phyloP scores from a whole-genome alignment of 2,888 invertebrate genomes.

The Augiades crinisus region DNA sequence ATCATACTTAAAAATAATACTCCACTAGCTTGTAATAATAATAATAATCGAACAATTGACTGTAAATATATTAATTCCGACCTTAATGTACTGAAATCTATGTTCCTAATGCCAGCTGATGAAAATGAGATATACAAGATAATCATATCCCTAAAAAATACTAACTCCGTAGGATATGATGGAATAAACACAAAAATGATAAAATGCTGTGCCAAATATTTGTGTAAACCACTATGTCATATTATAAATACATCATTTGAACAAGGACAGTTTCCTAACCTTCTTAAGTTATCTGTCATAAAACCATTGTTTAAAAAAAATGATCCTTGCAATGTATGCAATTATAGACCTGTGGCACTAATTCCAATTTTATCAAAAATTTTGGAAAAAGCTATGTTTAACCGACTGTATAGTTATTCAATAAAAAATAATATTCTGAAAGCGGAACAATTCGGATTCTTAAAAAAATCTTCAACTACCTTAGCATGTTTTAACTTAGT shows the following conservation, averaged over 20 bases:
- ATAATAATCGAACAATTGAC: too few species aligned
- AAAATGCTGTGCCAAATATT: neutral
- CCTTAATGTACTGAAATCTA: neutral
- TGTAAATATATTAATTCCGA: neutral
- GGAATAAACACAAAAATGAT: constrained; percentile 4
- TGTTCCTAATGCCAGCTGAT: neutral
- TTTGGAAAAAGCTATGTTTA: constrained; percentile 6
- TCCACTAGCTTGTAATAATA: neutral
- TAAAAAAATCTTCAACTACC: constrained; percentile 21
- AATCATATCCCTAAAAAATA: neutral
- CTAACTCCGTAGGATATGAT: neutral
- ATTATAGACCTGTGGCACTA: constrained; percentile 18
- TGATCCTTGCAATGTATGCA: neutral
- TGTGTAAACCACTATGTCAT: neutral
- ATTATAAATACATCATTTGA: constrained; percentile 11
- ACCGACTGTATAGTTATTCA: neutral
- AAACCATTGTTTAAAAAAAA: constrained; percentile 18
- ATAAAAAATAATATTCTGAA: neutral
- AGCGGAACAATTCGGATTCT: constrained; percentile 22
- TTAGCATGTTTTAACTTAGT: constrained; percentile 12
- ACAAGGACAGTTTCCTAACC: constrained; percentile 13
- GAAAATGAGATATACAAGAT: neutral
- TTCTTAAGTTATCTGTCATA: constrained; percentile 10
- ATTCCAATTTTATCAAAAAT: constrained; percentile 22
- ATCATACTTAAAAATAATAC: neutral